Conservation (phyloP, 2,888 invertebrate genomes). For the Liopterus haemorrhoidalis region DNA sequence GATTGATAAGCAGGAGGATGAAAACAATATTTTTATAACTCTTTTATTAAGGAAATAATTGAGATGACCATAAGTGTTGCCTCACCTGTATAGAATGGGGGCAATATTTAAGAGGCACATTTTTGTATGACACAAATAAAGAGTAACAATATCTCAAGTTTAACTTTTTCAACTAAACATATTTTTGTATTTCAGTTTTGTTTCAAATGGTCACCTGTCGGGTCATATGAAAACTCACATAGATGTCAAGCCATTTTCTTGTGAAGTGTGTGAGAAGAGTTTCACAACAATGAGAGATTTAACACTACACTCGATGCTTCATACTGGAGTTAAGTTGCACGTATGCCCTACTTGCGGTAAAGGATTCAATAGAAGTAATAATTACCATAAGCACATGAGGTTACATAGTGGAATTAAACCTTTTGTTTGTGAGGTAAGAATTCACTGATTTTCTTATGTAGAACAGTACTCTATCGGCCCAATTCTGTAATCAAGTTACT, state of each 20-base stretch:
- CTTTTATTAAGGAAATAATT: too few species aligned
- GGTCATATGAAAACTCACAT: constrained; percentile 12
- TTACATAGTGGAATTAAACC: constrained; percentile 18
- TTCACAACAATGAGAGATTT: constrained; percentile 14
- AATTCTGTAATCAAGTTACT: too few species aligned
- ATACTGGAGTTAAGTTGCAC: constrained; percentile 12
- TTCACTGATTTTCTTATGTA: background rate
- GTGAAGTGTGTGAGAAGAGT: constrained; percentile 8
- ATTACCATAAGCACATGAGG: constrained; percentile 14
- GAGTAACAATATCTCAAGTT: too few species aligned
- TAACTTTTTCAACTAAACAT: background rate
- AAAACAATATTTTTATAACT: too few species aligned
- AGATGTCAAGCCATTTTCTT: constrained; percentile 12
- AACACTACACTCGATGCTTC: constrained; percentile 10
- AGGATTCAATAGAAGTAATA: constrained; percentile 16
- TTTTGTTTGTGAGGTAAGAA: constrained; percentile 15
- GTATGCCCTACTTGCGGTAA: constrained; percentile 17
- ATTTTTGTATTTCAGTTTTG: constrained; percentile 12
- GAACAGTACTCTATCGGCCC: background rate
- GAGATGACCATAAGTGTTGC: too few species aligned
- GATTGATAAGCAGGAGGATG: too few species aligned
- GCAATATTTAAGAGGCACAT: too few species aligned
- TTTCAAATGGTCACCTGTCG: constrained; percentile 12
- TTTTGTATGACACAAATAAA: too few species aligned
- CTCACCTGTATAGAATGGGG: too few species aligned